Base-by-base conservation (phyloP, 2,888 invertebrate species). In the Vanessa cardui region DNA sequence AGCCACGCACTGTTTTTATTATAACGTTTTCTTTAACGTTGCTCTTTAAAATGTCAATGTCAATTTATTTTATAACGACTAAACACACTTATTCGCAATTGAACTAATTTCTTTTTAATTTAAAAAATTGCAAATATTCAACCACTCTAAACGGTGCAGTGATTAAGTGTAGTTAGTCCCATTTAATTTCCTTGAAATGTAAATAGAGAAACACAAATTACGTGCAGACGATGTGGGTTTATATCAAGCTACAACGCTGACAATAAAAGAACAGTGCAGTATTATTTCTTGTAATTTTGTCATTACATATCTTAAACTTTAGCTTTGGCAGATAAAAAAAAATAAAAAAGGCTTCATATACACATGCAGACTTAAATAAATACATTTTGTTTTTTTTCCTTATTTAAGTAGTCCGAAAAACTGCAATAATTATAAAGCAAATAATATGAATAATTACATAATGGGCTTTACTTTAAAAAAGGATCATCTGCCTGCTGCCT, bases 251-350 rank as follows among this genome's bases (percentile, higher is more conserved):
- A 72, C 68, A 72, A 73, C 69, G 75, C 73, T 76, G 76, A 76
- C 76, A 76, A 76, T 76, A 74, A 74, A 70, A 56, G 26, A 70
- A 61, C 59, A 59, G 69, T 64, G 70, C 74, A 73, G 73, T 74
- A 72, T 74, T 73, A 72, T 69, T 72, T 69, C 18, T 56, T 58
- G 54, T 60, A 49, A 58, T 54, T 62, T 59, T 15, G n/a, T 56
- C 21, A 8, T 54, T 54, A 49, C 26, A 39, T 50, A 46, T 46
- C 54, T 52, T 39, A 15, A 49, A 49, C 58, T 20, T n/a, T 26
- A 49, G 58, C 64, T 61, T 64, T 61, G 60, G 68, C 64, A 64
- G 60, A 58, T 54, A 58, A 56, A 64, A 54, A 58, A 46, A 39
- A 39, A 39, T 39, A 39, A 39, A 39, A 39, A 12, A 12, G 26